Evolutionary conservation across 2,888 invertebrate species (phyloP), one percentile per base, ranked within the genome.

Genomic region (Sesia apiformis): DNA sequence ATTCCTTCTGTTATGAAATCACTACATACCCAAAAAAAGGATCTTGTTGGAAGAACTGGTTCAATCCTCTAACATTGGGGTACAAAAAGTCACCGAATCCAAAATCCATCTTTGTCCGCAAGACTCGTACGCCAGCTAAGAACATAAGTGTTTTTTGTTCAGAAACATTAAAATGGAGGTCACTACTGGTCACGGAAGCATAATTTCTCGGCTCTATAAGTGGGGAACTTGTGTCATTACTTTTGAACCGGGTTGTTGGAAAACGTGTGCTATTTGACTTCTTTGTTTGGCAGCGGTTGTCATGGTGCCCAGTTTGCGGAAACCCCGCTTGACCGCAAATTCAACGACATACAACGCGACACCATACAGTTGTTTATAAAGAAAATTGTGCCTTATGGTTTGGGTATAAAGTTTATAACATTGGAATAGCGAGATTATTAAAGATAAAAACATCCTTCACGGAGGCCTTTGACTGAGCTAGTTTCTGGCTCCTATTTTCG

Each of bases 81-180:
- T 74, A 71, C 63, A 89, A 63, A 38, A 78, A 72, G 57, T 89
- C 87, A 56, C 88, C 86, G 57, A 88, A 86, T 54, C 82, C 80
- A 58, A 83, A 84, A 75, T 89, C 81, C 90, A 90, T 89, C 59
- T 65, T 81, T 61, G 71, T 67, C 60, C 70, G 70, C 58, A 78
- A 59, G 52, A 72, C 55, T 67, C 70, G 78, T 49, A 69, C 43
- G 57, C 63, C 70, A 67, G 62, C 65, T 65, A 80, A 59, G 60
- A 67, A 72, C 78, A 78, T 78, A 71, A 56, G 73, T 70, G 55
- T 57, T 58, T 56, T 59, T 57, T 67, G 4, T 40, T 64, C 55
- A 62, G 56, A 59, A 65, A 66, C 69, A 71, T 72, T 65, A 58
- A 62, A 64, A 60, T 65, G 56, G 60, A 65, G 68, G 70, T 69